phyloP scores from a whole-genome alignment of 2,888 invertebrate species.

The Xestobium rufovillosum region DNA sequence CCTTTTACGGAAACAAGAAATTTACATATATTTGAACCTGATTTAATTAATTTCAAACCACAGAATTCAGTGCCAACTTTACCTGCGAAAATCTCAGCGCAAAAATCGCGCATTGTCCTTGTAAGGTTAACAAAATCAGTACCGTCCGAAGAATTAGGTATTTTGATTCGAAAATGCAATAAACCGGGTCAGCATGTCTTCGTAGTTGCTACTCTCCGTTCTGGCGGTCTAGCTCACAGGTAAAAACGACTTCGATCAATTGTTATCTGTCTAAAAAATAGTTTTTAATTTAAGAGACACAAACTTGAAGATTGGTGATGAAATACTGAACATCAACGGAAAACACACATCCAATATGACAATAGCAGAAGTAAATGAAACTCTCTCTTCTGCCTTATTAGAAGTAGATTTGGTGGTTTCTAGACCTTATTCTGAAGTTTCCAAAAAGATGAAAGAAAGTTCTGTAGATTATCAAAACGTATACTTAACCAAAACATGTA shows the following conservation, averaged over 20 bases:
- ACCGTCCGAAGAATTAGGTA: conserved; percentile 59
- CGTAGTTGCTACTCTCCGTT: conserved; percentile 63
- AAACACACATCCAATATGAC: conserved; percentile 65
- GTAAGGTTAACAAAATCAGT: conserved; percentile 49
- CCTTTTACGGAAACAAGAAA: conserved; percentile 43
- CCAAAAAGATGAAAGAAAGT: conserved; percentile 57
- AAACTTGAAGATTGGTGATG: conserved; percentile 71
- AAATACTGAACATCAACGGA: conserved; percentile 81
- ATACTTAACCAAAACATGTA: conserved; percentile 17
- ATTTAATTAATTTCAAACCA: neutral
- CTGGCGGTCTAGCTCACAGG: conserved; percentile 62
- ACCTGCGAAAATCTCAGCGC: conserved; percentile 37
- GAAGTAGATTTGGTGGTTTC: conserved; percentile 41
- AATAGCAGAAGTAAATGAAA: conserved; percentile 56
- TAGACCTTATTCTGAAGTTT: conserved; percentile 28
- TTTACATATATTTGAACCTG: conserved; percentile 4
- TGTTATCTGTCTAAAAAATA: neutral
- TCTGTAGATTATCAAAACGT: conserved; percentile 60
- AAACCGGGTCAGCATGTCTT: conserved; percentile 56
- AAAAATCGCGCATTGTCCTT: conserved; percentile 40
- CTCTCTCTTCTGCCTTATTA: conserved; percentile 51
- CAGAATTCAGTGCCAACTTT: conserved; percentile 5
- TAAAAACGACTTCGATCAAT: conserved; percentile 29
- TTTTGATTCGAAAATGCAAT: conserved; percentile 62
- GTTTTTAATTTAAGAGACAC: conserved; percentile 57